phyloP scores from a whole-genome alignment of 1,140 invertebrate species.

The Vanessa tameamea region DNA sequence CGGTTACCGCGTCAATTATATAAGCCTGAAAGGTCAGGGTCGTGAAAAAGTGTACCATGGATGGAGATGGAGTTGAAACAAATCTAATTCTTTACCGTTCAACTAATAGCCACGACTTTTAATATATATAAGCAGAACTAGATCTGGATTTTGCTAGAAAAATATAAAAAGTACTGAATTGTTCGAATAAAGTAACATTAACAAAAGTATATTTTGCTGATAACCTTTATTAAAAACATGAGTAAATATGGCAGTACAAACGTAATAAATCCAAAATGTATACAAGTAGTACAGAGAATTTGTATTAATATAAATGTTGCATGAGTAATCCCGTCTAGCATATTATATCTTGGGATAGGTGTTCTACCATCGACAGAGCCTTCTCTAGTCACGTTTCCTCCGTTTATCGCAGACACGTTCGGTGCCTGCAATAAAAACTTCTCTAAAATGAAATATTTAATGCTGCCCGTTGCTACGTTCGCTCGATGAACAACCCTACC shows the following conservation, averaged over 20 bases:
- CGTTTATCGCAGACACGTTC: constrained; percentile 76
- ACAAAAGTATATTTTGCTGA: too few species aligned
- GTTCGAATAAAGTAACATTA: too few species aligned
- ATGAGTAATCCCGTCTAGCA: constrained; percentile 1
- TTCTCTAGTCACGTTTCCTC: constrained; percentile 67
- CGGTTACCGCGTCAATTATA: too few species aligned
- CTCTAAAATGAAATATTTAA: constrained; percentile 80
- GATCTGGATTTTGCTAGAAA: too few species aligned
- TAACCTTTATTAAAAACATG: neutral
- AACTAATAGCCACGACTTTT: too few species aligned
- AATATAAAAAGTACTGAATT: too few species aligned
- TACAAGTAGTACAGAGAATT: neutral
- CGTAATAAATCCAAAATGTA: neutral
- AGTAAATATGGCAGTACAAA: neutral
- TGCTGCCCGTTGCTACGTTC: constrained; percentile 49
- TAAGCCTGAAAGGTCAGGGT: too few species aligned
- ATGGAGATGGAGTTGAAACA: too few species aligned
- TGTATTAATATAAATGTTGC: neutral
- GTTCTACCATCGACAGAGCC: constrained; percentile 49
- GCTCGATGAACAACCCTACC: constrained; percentile 35
- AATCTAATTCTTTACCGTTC: too few species aligned
- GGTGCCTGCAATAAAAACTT: constrained; percentile 75
- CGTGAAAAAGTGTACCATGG: too few species aligned
- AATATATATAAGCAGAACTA: too few species aligned
- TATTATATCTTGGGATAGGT: constrained; percentile 34